Evolutionary conservation across 2,888 invertebrate species (phyloP), one percentile per base, ranked within the genome.

Genomic region (Scaptodrosophila latifasciaeformis): DNA sequence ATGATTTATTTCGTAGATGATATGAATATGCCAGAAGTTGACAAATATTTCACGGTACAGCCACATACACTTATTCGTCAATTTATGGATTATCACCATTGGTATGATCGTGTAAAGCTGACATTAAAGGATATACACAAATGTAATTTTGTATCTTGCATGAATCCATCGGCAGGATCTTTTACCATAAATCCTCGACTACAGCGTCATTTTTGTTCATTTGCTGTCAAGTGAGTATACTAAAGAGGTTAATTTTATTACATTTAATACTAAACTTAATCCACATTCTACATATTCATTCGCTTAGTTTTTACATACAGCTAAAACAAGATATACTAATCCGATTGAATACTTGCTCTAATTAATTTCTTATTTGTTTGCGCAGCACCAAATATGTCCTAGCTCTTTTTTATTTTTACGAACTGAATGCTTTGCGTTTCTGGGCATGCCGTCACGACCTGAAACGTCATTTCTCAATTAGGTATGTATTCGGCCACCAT

Each of bases 1-100:
- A 92, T 97, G 89, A 91, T 97, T 49, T 97, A 96, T 86, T 97
- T 97, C 84, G 91, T 97, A 53, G 97, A 97, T 81, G 97, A 97
- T 79, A 91, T 97, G 91, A 97, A 97, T 84, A 97, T 97, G 96
- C 97, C 97, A 0, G 96, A 96, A 88, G 96, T 97, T 2, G 97
- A 97, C 85, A 90, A 90, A 51, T 97, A 97, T 85, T 96, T 95
- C 52, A 97, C 97, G 0, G 97, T 97, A 10, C 97, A 97, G 83
- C 96, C 97, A 0, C 97, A 97, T 82, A 97, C 97, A 0, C 88
- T 97, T 1, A 92, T 97, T 59, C 88, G 97, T 17, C 96, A 98
- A 84, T 96, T 94, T 84, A 91, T 97, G 90, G 96, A 97, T 86
- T 97, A 97, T 83, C 91, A 90, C 65, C 97, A 97, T 86, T 98